Evolutionary conservation across 2,888 invertebrate species (phyloP).

Genomic region (Scaptomyza cyrtandrae): DNA sequence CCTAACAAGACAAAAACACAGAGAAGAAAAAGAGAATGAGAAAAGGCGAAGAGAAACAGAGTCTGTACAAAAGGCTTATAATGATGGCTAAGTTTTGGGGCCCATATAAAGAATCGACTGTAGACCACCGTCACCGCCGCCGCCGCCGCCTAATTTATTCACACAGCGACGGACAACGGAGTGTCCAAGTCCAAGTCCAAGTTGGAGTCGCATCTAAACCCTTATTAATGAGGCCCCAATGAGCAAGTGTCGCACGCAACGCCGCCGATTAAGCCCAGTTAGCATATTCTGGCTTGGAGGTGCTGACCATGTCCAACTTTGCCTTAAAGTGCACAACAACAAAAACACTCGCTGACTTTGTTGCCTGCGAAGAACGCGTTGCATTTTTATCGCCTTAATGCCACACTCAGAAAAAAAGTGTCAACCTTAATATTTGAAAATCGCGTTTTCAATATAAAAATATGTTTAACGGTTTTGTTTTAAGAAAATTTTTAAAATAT

Average conservation of each 20-base stretch:
- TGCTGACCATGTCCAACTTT: slow-evolving; percentile 51
- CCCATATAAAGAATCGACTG: slow-evolving; percentile 13
- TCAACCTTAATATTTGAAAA: not conserved
- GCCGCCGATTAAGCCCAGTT: slow-evolving; percentile 77
- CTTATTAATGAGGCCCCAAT: slow-evolving; percentile 74
- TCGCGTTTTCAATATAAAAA: too few relatives aligned
- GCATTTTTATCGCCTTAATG: slow-evolving; percentile 5
- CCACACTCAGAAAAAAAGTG: not conserved
- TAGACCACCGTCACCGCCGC: slow-evolving; percentile 68
- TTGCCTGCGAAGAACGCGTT: not conserved
- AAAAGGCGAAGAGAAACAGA: slow-evolving; percentile 19
- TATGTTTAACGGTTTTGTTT: too few relatives aligned
- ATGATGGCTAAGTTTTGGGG: slow-evolving; percentile 60
- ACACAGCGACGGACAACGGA: slow-evolving; percentile 44
- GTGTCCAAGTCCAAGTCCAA: slow-evolving; percentile 39
- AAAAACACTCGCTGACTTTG: not conserved
- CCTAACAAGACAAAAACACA: slow-evolving; percentile 66
- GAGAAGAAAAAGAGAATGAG: slow-evolving; percentile 23
- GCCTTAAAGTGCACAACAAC: slow-evolving; percentile 61
- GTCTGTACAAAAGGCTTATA: slow-evolving; percentile 59
- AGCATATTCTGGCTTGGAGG: slow-evolving; percentile 60
- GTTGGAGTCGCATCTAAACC: slow-evolving; percentile 59
- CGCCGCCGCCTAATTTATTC: slow-evolving; percentile 80
- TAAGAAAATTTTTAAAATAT: too few relatives aligned
- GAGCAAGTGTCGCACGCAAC: slow-evolving; percentile 75